These are phyloP conservation scores for Rhombomys opimus DNA, from an alignment of 2,113 vertebrate genomes.

Conservation along the genomic window DNA sequence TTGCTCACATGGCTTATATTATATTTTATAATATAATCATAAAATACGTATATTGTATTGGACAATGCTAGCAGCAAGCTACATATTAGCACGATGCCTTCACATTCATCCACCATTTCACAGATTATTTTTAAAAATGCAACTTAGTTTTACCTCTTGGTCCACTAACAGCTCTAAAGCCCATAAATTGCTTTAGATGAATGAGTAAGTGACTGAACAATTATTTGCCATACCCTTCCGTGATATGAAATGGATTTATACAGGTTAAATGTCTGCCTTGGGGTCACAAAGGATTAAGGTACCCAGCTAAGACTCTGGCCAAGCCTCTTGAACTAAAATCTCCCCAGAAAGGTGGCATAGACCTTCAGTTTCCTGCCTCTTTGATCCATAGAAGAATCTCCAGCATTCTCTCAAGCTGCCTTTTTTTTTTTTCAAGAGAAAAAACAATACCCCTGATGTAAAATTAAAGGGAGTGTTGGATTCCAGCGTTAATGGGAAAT, in stretches of 20 bases:
- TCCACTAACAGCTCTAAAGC: not conserved
- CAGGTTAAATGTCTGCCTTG: not conserved
- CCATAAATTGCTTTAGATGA: not conserved
- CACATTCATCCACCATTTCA: not conserved
- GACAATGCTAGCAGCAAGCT: not conserved
- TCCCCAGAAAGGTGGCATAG: not conserved
- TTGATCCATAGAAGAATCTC: slow-evolving; percentile 70
- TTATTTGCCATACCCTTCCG: not conserved
- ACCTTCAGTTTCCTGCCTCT: slow-evolving; percentile 7
- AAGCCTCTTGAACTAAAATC: slow-evolving; percentile 14
- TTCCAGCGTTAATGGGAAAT: slow-evolving; percentile 85
- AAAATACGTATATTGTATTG: not conserved
- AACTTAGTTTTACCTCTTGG: slow-evolving; percentile 48
- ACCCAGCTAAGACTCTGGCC: not conserved
- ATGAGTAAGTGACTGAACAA: not conserved
- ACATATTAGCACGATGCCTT: not conserved
- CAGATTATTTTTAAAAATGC: not conserved
- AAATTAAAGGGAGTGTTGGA: slow-evolving; percentile 79
- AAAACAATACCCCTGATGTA: slow-evolving; percentile 75
- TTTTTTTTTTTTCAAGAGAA: slow-evolving; percentile 74
- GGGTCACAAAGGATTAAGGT: not conserved
- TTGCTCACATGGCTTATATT: not conserved
- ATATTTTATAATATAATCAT: not conserved
- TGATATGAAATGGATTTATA: not conserved
- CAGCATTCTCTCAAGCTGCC: slow-evolving; percentile 79